Base-by-base conservation (phyloP, 1,140 invertebrate species). In the Adoxophyes honmai region DNA sequence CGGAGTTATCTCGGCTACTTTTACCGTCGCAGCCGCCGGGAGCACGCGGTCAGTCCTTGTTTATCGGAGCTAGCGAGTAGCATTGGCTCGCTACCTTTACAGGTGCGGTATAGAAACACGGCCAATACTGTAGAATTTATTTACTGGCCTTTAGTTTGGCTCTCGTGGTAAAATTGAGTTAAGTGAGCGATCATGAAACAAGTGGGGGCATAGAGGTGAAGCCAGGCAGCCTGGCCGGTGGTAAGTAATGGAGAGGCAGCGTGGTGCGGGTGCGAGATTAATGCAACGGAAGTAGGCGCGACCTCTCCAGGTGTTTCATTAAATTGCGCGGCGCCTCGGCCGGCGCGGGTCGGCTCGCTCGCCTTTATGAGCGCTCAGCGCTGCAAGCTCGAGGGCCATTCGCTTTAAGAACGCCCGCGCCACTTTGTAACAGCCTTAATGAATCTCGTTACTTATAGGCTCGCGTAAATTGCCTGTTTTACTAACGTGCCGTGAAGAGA, bases 361-460 rank as follows among this genome's bases (percentile, higher is more conserved):
- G 78, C 77, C 78, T 83, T 88, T 88, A 88, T 85, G 81, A 84
- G 78, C 65, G 82, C 72, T 85, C 79, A 84, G 78, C 65, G 82
- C 72, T 84, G 81, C 81, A 76, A 85, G 75, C 81, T 88, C 73
- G 78, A 88, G 82, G 78, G 82, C 82, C 77, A 86, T 88, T 86
- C 85, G 81, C 81, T 86, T 88, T 83, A 88, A 88, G 85, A 86
- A 88, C 82, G 84, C 75, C 79, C 65, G 81, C 76, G 80, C 82
- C 79, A 88, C 85, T 88, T 88, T 86, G 85, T 86, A 85, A 88
- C 77, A 66, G 73, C 76, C 80, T 82, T 88, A 88, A 88, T 88
- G 82, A 88, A 88, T 83, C 82, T 85, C 78, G 85, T 86, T 88
- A 85, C 82, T 88, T 88, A 86, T 85, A 84, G 80, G 85, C 76